Evolutionary conservation across 1,140 invertebrate genomes (phyloP).

Genomic region (Drosophila athabasca): DNA sequence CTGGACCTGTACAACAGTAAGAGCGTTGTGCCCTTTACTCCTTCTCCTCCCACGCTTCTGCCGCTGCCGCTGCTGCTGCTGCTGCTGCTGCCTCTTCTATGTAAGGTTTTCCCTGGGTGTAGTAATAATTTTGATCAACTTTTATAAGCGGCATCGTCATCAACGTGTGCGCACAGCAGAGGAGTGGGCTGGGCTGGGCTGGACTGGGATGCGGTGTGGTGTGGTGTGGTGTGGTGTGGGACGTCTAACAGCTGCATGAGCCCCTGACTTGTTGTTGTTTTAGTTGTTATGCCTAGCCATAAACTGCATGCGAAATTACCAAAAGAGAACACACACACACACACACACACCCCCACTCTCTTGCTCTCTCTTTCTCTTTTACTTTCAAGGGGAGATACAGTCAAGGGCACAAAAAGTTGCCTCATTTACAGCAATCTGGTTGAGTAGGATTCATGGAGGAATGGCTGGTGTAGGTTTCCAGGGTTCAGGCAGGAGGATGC

Average conservation of each 20-base stretch:
- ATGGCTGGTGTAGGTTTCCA: neutral
- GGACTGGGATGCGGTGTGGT: too few relatives aligned
- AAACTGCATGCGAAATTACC: constrained; percentile 79
- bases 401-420: constrained; percentile 53
- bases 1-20: constrained; percentile 27
- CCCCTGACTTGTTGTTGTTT: constrained; percentile 27
- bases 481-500: constrained; percentile 26
- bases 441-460: constrained; percentile 19
- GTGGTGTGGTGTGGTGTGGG: neutral
- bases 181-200: neutral
- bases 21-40: constrained; percentile 24
- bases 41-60: too few relatives aligned
- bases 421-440: constrained; percentile 62
- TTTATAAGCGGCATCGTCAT: constrained; percentile 63
- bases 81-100: too few relatives aligned
- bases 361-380: constrained; percentile 12
- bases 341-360: constrained; percentile 3
- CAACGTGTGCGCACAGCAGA: constrained; percentile 25
- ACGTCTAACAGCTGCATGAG: constrained; percentile 58
- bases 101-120: constrained; percentile 37
- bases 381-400: constrained; percentile 17
- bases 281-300: constrained; percentile 64
- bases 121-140: constrained; percentile 81
- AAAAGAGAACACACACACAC: constrained; percentile 53
- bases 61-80: too few relatives aligned